Evolutionary conservation across 2,888 invertebrate species (phyloP), one percentile per base, ranked within the genome.

Genomic region (Plebejus anna): DNA sequence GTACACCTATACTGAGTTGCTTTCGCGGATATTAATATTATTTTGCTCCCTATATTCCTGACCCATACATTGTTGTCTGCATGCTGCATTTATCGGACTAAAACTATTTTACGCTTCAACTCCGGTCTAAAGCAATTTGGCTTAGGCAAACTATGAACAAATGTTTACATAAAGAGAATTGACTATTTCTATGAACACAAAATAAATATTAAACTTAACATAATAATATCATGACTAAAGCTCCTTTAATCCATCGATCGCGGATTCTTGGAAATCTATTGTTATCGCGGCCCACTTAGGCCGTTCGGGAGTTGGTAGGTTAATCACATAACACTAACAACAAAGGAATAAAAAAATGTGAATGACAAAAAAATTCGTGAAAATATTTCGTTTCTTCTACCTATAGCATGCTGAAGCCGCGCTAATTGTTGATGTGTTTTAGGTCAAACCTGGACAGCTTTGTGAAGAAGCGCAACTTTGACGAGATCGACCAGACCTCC

Each of bases 401-500:
- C 7, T 22, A 22, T 2, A 22, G 7, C 28, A 59, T n/a, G 11
- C 5, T 66, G 13, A 36, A 66, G 4, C 28, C 13, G 32, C 11
- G 22, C 22, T 0, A 0, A 22, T 32, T 51, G 51, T 32, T 51
- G 32, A 66, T 51, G 36, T 22, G 4, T 72, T 76, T 47, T 22
- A 76, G 95, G 51, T 91, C 94, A 6, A 93, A 92, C 55, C 88
- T 95, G 83, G 94, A 95, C 81, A 91, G 92, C 75, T 95, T 89
- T 80, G 85, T 90, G 78, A 94, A 94, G 84, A 95, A 95, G 81
- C 87, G 92, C 76, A 96, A 95, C 87, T 95, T 96, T 82, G 96
- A 96, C 82, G 96, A 96, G 84, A 95, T 96, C 83, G 95, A 96
- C 85, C 93, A 94, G 22, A 92, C 94, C 3, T 88, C 88, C 32